Evolutionary conservation across 2,888 invertebrate genomes (phyloP), one percentile per base, ranked within the genome.

Genomic region (Synanthedon formicaeformis): DNA sequence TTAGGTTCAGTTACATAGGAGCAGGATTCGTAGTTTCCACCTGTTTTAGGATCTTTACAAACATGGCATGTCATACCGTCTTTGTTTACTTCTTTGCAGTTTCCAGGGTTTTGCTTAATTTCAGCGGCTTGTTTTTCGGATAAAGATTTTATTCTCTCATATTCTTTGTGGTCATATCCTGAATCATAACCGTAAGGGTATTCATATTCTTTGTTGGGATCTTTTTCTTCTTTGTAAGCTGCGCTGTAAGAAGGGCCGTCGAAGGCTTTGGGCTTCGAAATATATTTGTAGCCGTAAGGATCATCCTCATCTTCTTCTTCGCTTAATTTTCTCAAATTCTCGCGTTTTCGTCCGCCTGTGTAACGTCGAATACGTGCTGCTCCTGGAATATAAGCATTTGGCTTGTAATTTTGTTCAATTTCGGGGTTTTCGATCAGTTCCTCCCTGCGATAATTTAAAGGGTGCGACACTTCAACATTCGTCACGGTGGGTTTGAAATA

Each of bases 11-110:
- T 91, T 10, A 92, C 91, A 73, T 94, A 96, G 0, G 93, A 92
- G 69, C 95, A 96, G 12, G 92, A 92, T 71, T 95, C 95, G 58
- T 91, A 94, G 56, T 92, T 91, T 34, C 92, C 94, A 50, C 93
- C 93, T 2, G 91, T 92, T 69, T 92, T 91, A 1, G 92, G 89
- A 67, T 94, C 91, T 60, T 92, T 91, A 66, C 95, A 96, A 1
- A 93, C 88, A 58, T 90, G 90, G 70, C 94, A 95, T 11, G 89
- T 88, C 90, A 91, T 91, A 3, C 91, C 91, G 58, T 92, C 90
- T 63, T 88, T 91, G 51, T 88, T 76, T 0, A 92, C 89, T 65
- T 91, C 89, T 62, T 90, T 88, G 61, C 94, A 94, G 60, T 91
- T 90, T 57, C 90, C 90, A 13, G 89, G 89, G 57, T 90, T 89